Percentiles rank a stretch among this genome's conserved stretches.
phyloP scores from a whole-genome alignment of 2,797 vertebrate genomes.

The Halcyon chelicuti region DNA sequence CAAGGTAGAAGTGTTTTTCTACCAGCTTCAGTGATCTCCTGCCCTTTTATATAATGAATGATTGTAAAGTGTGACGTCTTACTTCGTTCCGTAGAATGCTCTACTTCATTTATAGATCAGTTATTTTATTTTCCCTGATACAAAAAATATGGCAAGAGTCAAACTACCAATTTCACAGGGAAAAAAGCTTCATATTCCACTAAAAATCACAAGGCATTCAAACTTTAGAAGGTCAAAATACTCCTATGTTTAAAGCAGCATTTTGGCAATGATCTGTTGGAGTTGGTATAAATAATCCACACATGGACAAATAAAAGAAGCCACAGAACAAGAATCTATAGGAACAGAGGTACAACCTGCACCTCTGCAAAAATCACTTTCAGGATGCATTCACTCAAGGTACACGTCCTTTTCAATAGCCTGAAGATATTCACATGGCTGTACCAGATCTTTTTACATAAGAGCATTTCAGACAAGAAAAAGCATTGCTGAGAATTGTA shows the following conservation, averaged over 20 bases:
- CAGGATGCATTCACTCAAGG: not conserved
- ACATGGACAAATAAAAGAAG: rapidly evolving
- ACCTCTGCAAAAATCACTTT: not conserved
- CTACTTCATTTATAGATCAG: not conserved
- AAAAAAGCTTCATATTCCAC: not conserved
- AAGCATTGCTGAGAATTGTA: not conserved
- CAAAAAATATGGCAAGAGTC: not conserved
- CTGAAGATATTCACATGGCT: not conserved
- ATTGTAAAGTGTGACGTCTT: not conserved
- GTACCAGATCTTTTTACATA: not conserved
- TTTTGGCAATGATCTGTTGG: not conserved
- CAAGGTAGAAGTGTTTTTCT: not conserved
- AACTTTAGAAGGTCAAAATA: not conserved
- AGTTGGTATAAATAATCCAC: not conserved
- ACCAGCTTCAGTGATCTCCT: not conserved
- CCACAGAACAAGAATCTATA: not conserved
- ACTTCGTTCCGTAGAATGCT: not conserved
- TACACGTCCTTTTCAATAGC: not conserved
- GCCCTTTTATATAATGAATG: not conserved
- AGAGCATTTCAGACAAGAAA: not conserved
- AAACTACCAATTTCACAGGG: not conserved
- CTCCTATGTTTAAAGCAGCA: not conserved
- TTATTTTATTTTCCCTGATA: not conserved
- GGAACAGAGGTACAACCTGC: not conserved
- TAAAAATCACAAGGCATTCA: not conserved